Evolutionary conservation across 2,888 invertebrate genomes (phyloP), one percentile per base, ranked within the genome.

Genomic region (Pristionchus japonicus): DNA sequence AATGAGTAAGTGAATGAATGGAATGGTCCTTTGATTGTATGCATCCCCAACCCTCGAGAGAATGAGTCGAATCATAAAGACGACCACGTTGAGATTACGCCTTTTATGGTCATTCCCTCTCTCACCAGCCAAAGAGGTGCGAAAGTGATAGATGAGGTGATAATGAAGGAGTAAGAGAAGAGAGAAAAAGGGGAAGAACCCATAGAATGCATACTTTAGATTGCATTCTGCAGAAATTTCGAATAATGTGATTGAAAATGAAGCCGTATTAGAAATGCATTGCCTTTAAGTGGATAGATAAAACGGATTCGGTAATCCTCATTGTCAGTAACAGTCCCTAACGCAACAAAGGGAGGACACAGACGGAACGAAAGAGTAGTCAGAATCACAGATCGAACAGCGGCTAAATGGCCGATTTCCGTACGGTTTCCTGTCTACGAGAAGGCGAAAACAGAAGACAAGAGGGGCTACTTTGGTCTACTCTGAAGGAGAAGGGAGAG

Each of bases 1-100:
- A 34, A 70, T 37, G 70, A 70, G 70, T 31, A 13, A 70, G 70
- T 31, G 37, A n/a, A 37, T 31, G 37, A n/a, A 37, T 2, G 37
- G 70, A 34, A 37, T 37, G 70, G n/a, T 1, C 67, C 67, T 67
- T 67, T 77, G 37, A 23, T 37, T 27, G 37, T 23, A 23, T 9
- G 23, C n/a, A 47, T n/a, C 23, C 37, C 15, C 31, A 15, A 67
- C 34, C n/a, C n/a, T n/a, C 40, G n/a, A 74, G 43, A n/a, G 77
- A 23, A 13, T 77, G 77, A 77, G 37, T 27, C 40, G 43, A 47
- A 47, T 77, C 77, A 77, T 77, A 77, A 43, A 77, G 77, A 40
- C n/a, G 77, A 77, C 43, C 77, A 77, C 77, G 77, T 77, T 77
- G 77, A 27, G 77, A 43, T 77, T 77, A 20, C 77, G 43, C 40